phyloP scores from a whole-genome alignment of 92 coral and sea anemone species.

The Bergia puertoricense region DNA sequence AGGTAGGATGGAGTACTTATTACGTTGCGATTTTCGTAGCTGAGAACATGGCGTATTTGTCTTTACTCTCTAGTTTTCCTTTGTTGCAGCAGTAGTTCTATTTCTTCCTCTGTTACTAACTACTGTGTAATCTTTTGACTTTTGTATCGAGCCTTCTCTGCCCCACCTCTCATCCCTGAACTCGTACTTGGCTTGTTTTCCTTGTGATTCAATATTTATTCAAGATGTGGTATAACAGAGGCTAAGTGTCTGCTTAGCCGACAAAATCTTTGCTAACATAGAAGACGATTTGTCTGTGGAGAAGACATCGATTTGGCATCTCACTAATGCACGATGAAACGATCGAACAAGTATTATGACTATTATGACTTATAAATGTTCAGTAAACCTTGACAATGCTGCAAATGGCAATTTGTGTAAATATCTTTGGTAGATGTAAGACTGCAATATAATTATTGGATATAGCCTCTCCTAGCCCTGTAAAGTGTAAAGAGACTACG shows the following conservation, averaged over 20 bases:
- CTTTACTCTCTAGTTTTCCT: neutral
- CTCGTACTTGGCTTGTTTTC: neutral
- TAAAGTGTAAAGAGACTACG: no score
- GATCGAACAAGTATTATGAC: neutral
- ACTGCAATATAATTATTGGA: no score
- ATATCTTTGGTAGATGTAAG: no score
- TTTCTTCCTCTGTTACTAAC: no score
- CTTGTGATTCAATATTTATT: neutral
- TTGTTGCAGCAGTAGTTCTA: neutral
- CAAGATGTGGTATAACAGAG: neutral
- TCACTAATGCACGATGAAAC: neutral
- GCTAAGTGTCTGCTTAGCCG: neutral
- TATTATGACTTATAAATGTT: no score
- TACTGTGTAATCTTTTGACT: no score
- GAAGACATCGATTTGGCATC: slow-evolving; percentile 24
- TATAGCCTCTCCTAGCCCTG: no score
- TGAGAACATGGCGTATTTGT: neutral
- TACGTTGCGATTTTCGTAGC: neutral
- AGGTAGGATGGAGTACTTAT: neutral
- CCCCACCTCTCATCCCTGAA: slow-evolving; percentile 5
- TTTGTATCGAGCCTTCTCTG: neutral
- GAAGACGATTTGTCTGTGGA: neutral
- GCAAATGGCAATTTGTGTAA: neutral
- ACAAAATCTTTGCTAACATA: neutral
- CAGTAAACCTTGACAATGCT: neutral